phyloP scores from a whole-genome alignment of 2,797 vertebrate genomes.

The Sebastes steindachneri region DNA sequence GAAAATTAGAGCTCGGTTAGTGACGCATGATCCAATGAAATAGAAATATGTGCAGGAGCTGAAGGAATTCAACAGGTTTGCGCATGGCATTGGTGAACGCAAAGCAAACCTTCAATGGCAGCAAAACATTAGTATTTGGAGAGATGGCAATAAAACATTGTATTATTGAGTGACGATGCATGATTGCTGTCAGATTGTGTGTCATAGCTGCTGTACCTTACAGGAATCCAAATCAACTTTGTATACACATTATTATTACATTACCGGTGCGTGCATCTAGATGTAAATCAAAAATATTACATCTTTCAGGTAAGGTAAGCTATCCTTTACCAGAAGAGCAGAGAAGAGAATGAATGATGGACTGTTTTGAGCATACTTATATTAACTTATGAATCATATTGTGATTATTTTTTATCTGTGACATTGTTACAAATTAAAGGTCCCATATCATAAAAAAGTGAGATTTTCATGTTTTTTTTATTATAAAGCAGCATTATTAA shows the following conservation, averaged over 20 bases:
- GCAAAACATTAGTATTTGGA: neutral
- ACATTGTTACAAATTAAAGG: neutral
- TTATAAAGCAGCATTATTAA: too few relatives aligned
- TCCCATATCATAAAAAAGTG: too few relatives aligned
- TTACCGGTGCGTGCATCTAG: neutral
- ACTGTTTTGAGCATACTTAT: neutral
- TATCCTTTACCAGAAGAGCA: neutral
- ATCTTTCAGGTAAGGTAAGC: neutral
- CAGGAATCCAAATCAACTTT: neutral
- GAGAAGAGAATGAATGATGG: neutral
- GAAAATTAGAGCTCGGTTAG: conserved; percentile 31
- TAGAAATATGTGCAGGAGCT: conserved; percentile 10
- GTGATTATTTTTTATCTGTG: neutral
- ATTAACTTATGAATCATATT: neutral
- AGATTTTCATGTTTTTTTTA: too few relatives aligned
- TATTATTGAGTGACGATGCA: neutral
- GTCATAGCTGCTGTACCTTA: neutral
- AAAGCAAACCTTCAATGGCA: conserved; percentile 6
- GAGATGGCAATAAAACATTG: neutral
- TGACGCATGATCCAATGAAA: conserved; percentile 28
- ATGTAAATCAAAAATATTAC: neutral
- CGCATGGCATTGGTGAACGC: neutral
- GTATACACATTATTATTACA: neutral
- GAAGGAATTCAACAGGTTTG: neutral
- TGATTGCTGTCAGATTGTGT: neutral